phyloP scores from a whole-genome alignment of 1,140 invertebrate species.

The Araneus ventricosus region DNA sequence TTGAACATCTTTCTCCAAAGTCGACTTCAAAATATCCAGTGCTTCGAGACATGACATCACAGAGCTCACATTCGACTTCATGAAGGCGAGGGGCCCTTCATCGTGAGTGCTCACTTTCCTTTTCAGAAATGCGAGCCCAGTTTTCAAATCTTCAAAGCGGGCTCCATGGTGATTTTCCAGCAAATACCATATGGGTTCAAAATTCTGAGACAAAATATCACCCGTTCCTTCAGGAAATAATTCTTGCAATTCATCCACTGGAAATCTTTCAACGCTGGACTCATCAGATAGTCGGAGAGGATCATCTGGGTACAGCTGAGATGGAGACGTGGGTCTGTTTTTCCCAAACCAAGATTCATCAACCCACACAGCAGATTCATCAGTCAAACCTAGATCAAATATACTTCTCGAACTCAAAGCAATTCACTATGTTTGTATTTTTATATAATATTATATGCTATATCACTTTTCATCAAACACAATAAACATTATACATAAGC shows the following conservation, averaged over 20 bases:
- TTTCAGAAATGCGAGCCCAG: constrained; percentile 89
- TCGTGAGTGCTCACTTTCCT: constrained; percentile 93
- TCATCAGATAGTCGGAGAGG: constrained; percentile 94
- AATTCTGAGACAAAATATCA: constrained; percentile 94
- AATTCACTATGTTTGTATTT: neutral
- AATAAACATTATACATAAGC: too few species aligned
- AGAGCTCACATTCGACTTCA: constrained; percentile 82
- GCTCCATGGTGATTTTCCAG: constrained; percentile 94
- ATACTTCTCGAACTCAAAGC: neutral
- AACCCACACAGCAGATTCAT: constrained; percentile 99
- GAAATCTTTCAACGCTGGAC: constrained; percentile 94
- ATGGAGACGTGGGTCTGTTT: constrained; percentile 88
- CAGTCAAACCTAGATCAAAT: constrained; percentile 90
- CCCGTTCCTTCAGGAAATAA: constrained; percentile 93
- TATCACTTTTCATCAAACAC: too few species aligned
- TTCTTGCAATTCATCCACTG: constrained; percentile 94
- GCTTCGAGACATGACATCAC: constrained; percentile 81
- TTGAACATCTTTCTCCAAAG: constrained; percentile 89
- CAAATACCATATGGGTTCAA: constrained; percentile 93
- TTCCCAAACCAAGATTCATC: constrained; percentile 91
- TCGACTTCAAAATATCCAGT: constrained; percentile 85
- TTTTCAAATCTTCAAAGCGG: constrained; percentile 93
- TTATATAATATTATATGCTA: neutral
- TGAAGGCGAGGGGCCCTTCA: constrained; percentile 95
- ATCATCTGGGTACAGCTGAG: constrained; percentile 93